Percentiles rank a stretch among this genome's conserved stretches.
These are phyloP conservation scores for Brachionus calyciflorus DNA, from an alignment of 1,140 invertebrate species.

Conservation along the genomic window DNA sequence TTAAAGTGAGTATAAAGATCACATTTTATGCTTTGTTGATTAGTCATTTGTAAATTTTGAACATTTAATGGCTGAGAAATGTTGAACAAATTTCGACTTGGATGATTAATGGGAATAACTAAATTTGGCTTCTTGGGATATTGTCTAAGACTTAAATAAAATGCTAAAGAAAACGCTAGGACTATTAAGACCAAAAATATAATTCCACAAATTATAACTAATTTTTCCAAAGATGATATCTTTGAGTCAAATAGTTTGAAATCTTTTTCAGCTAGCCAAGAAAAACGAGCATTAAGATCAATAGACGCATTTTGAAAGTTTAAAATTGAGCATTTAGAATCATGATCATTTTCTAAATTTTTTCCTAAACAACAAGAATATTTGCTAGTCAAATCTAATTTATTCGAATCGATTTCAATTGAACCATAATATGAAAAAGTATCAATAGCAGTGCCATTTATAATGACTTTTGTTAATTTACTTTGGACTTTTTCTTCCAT, in stretches of 20 bases:
- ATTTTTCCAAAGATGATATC: neutral
- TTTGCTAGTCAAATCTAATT: no score
- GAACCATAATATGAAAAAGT: no score
- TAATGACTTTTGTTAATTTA: no score
- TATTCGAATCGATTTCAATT: no score
- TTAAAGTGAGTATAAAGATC: neutral
- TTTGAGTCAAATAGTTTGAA: neutral
- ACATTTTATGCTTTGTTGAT: neutral
- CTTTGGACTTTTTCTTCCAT: no score
- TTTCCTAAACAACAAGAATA: slow-evolving; percentile 1
- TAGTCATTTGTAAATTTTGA: neutral
- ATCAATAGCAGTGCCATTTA: no score
- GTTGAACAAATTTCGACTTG: neutral
- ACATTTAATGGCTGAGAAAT: neutral
- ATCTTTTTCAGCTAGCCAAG: neutral
- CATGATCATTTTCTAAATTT: neutral
- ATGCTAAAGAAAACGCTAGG: neutral
- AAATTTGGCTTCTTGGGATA: neutral
- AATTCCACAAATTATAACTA: neutral
- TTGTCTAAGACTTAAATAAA: neutral
- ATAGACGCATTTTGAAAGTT: neutral
- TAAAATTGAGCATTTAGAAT: neutral
- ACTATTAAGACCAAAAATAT: neutral
- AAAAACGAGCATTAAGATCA: neutral
- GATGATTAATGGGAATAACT: neutral